Percentiles rank a stretch among this genome's conserved stretches.
These are phyloP conservation scores for Heliconius cydno DNA, from an alignment of 2,888 invertebrate genomes.

Conservation along the genomic window DNA sequence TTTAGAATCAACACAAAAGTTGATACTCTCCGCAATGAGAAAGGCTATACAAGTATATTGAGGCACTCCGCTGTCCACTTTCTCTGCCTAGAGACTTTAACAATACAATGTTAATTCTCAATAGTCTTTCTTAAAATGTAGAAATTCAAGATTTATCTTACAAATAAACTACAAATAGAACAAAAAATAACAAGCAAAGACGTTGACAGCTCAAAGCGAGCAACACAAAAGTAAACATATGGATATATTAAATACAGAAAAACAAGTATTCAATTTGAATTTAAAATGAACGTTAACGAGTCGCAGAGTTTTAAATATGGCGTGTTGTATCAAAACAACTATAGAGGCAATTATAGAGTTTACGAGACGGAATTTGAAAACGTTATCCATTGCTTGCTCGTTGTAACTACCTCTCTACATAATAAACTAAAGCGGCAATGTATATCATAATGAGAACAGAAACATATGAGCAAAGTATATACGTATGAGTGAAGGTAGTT, in stretches of 20 bases:
- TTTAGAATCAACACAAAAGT: too few relatives aligned
- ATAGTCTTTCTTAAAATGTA: not conserved
- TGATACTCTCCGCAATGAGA: too few relatives aligned
- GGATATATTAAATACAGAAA: slow-evolving; percentile 32
- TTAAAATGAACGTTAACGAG: slow-evolving; percentile 42
- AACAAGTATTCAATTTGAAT: slow-evolving; percentile 42
- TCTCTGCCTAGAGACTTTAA: not conserved
- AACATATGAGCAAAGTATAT: not conserved
- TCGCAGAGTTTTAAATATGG: slow-evolving; percentile 45
- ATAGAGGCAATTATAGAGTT: not conserved
- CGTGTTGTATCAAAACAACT: slow-evolving; percentile 33
- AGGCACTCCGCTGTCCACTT: not conserved
- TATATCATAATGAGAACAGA: slow-evolving; percentile 11
- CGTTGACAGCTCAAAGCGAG: slow-evolving; percentile 5
- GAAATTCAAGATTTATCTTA: not conserved
- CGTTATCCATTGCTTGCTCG: slow-evolving; percentile 4
- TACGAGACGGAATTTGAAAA: not conserved
- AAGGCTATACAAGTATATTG: too few relatives aligned
- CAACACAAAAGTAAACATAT: slow-evolving; percentile 20
- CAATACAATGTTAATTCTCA: not conserved
- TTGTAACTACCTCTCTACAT: too few relatives aligned
- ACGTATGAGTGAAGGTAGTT: slow-evolving; percentile 2
- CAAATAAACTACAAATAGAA: not conserved
- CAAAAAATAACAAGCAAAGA: slow-evolving; percentile 2
- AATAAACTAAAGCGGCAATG: slow-evolving; percentile 27